Evolutionary conservation across 1,140 invertebrate genomes (phyloP).

Genomic region (Holotrichia oblita): DNA sequence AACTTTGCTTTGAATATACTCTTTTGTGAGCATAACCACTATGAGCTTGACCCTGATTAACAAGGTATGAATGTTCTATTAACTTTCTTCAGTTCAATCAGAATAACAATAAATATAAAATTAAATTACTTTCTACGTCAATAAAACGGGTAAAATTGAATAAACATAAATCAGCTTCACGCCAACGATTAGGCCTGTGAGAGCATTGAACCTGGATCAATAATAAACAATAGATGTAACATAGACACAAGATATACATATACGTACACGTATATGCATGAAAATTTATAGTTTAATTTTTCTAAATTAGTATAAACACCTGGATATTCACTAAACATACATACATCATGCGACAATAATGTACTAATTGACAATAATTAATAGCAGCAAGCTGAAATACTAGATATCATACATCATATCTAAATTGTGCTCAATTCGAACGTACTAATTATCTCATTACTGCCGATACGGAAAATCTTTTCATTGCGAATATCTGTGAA

Average conservation of each 20-base stretch:
- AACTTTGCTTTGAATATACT: not conserved
- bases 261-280: not conserved
- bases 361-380: not conserved
- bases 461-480: no score
- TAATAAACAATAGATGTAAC: constrained; percentile 26
- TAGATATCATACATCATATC: no score
- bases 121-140: not conserved
- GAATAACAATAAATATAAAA: not conserved
- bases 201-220: constrained; percentile 23
- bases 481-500: no score
- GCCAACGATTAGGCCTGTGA: not conserved
- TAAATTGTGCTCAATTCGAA: no score
- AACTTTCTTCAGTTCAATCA: not conserved
- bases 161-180: constrained; percentile 11
- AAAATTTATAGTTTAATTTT: not conserved
- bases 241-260: not conserved
- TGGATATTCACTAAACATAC: not conserved
- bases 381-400: no score
- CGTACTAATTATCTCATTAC: no score
- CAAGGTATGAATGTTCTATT: not conserved
- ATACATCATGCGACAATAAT: not conserved
- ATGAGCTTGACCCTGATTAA: not conserved
- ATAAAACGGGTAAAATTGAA: not conserved
- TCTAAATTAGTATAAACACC: not conserved
- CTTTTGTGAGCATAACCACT: not conserved